These are phyloP conservation scores for Odontocolon sp. DNA, from an alignment of 2,888 invertebrate genomes.

Conservation along the genomic window DNA sequence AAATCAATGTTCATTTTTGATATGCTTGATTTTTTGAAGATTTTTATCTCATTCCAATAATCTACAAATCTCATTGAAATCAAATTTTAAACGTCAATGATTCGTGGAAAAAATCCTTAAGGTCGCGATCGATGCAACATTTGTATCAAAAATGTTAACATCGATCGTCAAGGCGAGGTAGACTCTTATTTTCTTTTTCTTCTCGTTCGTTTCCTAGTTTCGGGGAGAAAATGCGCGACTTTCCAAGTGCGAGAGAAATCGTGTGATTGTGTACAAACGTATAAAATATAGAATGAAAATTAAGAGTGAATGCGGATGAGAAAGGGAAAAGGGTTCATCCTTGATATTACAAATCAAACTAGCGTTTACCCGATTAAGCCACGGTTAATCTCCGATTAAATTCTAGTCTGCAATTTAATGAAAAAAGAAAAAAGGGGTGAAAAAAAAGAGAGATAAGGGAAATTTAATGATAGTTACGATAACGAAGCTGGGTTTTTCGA, in stretches of 20 bases:
- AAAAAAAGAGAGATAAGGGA: constrained; percentile 60
- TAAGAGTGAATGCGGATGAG: constrained; percentile 12
- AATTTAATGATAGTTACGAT: constrained; percentile 11
- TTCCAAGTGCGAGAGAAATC: constrained; percentile 41
- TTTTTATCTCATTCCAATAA: too few species aligned
- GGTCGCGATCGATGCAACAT: constrained; percentile 32
- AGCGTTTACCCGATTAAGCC: constrained; percentile 79
- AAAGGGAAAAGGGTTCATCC: constrained; percentile 65
- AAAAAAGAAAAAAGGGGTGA: constrained; percentile 60
- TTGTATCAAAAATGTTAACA: too few species aligned
- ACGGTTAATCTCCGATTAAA: constrained; percentile 79
- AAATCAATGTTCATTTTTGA: constrained; percentile 7
- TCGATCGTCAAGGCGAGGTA: constrained; percentile 20
- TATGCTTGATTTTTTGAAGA: too few species aligned
- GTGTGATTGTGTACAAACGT: constrained; percentile 51
- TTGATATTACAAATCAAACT: constrained; percentile 79
- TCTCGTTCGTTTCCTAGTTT: constrained; percentile 28
- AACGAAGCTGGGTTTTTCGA: constrained; percentile 40
- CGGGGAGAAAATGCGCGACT: constrained; percentile 10
- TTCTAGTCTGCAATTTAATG: constrained; percentile 78
- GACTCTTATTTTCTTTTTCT: constrained; percentile 17
- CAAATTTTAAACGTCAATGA: too few species aligned
- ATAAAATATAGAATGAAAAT: constrained; percentile 27
- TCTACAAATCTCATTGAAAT: too few species aligned
- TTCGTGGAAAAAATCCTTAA: constrained; percentile 38